These are phyloP conservation scores for Coluber constrictor DNA, from an alignment of 2,797 vertebrate species.

Conservation along the genomic window DNA sequence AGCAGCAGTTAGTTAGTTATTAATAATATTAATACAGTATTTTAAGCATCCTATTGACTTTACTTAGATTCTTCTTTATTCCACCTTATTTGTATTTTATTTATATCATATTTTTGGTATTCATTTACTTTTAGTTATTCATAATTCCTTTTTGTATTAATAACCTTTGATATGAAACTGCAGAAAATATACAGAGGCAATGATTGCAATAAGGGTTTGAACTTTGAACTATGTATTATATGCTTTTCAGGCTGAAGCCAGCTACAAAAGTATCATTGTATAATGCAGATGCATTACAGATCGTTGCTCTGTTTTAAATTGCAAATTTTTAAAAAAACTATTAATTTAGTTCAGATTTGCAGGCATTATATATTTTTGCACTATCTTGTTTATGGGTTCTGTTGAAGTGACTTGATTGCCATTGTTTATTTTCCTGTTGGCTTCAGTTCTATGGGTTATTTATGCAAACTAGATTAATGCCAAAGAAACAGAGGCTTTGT, in stretches of 20 bases:
- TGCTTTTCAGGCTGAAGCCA: background rate
- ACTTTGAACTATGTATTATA: background rate
- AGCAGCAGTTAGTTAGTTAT: background rate
- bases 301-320: background rate
- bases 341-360: background rate
- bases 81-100: background rate
- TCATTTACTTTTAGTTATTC: background rate
- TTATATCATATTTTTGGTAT: background rate
- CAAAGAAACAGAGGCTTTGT: background rate
- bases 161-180: background rate
- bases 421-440: background rate
- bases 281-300: background rate
- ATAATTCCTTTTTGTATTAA: background rate
- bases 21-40: background rate
- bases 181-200: background rate
- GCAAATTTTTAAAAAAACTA: background rate
- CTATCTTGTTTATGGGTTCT: background rate
- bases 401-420: background rate
- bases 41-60: background rate
- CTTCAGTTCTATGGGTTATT: background rate
- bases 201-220: background rate
- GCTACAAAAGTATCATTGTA: background rate
- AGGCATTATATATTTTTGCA: background rate
- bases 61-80: background rate
- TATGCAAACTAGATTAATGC: background rate